These are phyloP conservation scores for Etheostoma perlongum DNA, from an alignment of 2,797 vertebrate genomes.

Conservation along the genomic window DNA sequence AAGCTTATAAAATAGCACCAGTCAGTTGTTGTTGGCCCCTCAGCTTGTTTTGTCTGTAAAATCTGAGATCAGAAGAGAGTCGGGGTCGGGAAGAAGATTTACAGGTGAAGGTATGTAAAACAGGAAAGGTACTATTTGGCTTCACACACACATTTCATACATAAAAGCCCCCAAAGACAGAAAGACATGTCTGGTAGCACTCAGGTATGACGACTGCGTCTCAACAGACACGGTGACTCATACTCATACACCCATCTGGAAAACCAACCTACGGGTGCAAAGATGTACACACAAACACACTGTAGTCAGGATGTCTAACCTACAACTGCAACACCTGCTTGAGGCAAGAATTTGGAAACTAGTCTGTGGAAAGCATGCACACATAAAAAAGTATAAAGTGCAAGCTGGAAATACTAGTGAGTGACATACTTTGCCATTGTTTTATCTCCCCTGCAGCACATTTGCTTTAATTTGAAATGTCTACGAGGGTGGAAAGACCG, in stretches of 20 bases:
- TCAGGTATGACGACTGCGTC: constrained; percentile 76
- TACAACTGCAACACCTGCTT: constrained; percentile 56
- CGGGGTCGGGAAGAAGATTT: constrained; percentile 26
- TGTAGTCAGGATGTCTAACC: constrained; percentile 36
- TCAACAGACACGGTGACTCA: constrained; percentile 79
- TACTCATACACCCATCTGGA: constrained; percentile 77
- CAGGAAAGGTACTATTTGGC: constrained; percentile 53
- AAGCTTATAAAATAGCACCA: constrained; percentile 5
- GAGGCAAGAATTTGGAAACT: constrained; percentile 34
- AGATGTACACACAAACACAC: constrained; percentile 52
- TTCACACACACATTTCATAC: constrained; percentile 37
- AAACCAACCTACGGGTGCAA: constrained; percentile 51
- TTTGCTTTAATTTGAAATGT: neutral
- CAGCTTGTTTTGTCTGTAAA: constrained; percentile 63
- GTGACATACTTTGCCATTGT: neutral
- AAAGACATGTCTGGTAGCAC: constrained; percentile 78
- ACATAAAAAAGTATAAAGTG: constrained; percentile 21
- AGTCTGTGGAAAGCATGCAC: constrained; percentile 29
- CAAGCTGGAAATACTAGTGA: constrained; percentile 9
- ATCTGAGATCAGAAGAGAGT: constrained; percentile 30
- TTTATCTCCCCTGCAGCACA: neutral
- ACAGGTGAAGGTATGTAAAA: constrained; percentile 57
- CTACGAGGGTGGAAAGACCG: neutral
- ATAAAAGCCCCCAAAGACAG: constrained; percentile 45
- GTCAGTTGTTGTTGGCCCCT: constrained; percentile 1